Percentiles rank a stretch among this genome's conserved stretches.
phyloP scores from a whole-genome alignment of 2,113 vertebrate genomes.

The Phalacrocorax carbo region DNA sequence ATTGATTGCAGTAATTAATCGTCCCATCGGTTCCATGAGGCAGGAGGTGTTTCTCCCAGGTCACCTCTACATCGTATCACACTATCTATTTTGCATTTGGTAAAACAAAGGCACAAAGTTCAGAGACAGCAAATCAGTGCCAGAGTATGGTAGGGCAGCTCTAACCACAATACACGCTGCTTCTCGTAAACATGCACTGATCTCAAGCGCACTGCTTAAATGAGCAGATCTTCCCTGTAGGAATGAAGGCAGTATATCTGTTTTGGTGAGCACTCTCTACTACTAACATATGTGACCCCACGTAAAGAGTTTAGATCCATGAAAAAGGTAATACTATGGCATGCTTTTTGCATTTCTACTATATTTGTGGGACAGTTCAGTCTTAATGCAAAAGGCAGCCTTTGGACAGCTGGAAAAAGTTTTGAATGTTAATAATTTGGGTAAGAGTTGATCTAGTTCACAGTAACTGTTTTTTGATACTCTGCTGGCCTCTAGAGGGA shows the following conservation, averaged over 20 bases:
- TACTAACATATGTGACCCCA: background rate
- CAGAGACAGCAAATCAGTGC: background rate
- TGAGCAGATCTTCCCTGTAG: background rate
- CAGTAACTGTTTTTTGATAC: constrained; percentile 41
- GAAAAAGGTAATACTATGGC: background rate
- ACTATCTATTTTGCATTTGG: background rate
- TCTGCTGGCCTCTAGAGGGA: constrained; percentile 76
- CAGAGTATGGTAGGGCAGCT: background rate
- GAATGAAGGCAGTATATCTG: background rate
- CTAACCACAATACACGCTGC: background rate
- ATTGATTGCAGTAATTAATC: background rate
- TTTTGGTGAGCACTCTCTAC: background rate
- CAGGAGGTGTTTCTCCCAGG: background rate
- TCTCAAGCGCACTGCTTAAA: background rate
- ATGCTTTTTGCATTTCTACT: background rate
- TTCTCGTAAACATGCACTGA: background rate
- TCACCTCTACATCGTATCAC: background rate
- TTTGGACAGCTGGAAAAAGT: background rate
- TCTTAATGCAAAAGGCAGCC: background rate
- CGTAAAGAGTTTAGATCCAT: background rate
- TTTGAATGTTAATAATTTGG: background rate
- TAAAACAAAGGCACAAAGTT: background rate
- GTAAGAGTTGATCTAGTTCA: background rate
- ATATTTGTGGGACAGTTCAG: background rate
- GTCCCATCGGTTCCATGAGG: background rate